Conservation (phyloP, 2,888 invertebrate species). For the Rhyacophila evoluta region DNA sequence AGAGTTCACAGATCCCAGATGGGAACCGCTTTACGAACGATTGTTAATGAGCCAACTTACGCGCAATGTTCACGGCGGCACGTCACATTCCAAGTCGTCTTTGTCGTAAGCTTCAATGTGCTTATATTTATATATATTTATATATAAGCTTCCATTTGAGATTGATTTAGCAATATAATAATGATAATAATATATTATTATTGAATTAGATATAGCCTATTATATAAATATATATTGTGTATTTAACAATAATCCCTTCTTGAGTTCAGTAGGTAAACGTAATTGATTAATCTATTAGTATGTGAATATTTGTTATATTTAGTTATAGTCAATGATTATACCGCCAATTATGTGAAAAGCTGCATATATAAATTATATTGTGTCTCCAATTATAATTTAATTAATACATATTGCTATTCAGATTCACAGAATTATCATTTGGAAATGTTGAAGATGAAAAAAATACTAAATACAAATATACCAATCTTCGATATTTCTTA, state of each 20-base stretch:
- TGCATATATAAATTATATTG: no score
- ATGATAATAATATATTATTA: neutral
- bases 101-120: neutral
- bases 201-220: neutral
- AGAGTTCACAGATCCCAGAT: no score
- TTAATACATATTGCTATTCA: no score
- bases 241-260: neutral
- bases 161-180: neutral
- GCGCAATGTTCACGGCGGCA: neutral
- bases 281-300: neutral
- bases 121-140: no score
- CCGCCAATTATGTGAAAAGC: no score
- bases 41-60: neutral
- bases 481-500: no score
- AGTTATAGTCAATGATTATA: no score
- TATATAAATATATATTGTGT: no score
- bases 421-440: no score
- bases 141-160: neutral
- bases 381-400: no score
- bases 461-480: no score
- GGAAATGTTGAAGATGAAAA: no score
- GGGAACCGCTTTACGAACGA: neutral
- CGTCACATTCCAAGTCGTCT: neutral
- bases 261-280: neutral
- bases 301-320: neutral